Base-by-base conservation (phyloP, 2,888 invertebrate genomes). In the Sabatieria punctata region DNA sequence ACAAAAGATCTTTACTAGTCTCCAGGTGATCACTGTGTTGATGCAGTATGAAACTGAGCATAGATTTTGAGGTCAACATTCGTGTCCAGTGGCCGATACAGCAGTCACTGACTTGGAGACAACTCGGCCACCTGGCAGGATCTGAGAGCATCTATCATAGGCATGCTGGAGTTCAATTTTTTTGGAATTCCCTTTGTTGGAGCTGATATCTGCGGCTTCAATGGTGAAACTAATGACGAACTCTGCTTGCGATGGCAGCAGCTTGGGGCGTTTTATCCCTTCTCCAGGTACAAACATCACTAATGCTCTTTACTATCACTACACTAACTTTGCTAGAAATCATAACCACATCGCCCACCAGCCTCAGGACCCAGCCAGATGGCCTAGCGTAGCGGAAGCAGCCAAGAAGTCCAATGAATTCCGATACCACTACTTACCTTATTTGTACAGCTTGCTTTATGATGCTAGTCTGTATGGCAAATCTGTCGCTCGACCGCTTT, bases 101-200 rank as follows among this genome's bases (percentile, higher is more conserved):
- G 60, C 2, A 65, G 82, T 1, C 83, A 84, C 65, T 85, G 85
- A 85, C 78, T 80, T 55, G 85, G 85, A 0, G 85, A 85, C 67
- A 75, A 82, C 51, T 69, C 65, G 53, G 82, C 84, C 36, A 70
- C 73, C 37, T 85, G 84, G 84, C 73, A 77, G 47, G 82, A 82
- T 60, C 73, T 85, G 74, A 71, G 54, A 30, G 54, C 55, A 18
- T 51, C 49, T 26, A 51, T 49, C 27, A 37, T 55, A 57, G 63
- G 63, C 4, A 43, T 55, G 43, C 38, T 59, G 52, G 64, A 64
- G 45, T 65, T 65, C 50, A 65, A 65, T 51, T 42, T 65, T 39
- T 66, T 67, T 51, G 61, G 60, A 22, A 58, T 60, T 26, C 64
- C 64, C n/a, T 61, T 60, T 46, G 58, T 60, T 30, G 65, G 61